Base-by-base conservation (phyloP, 2,888 invertebrate species). In the Andrena camellia region DNA sequence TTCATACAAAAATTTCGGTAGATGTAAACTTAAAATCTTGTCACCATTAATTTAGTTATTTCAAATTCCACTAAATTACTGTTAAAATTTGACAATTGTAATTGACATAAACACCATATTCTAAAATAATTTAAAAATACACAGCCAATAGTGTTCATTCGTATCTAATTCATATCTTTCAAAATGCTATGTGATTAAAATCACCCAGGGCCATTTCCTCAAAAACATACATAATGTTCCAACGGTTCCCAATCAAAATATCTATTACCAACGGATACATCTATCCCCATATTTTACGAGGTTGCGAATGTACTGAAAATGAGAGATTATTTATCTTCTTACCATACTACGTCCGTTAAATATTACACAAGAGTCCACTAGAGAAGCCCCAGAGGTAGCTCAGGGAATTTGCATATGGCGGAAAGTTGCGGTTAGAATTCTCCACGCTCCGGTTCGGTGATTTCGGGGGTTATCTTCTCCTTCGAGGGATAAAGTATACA, bases 351-450 rank as follows among this genome's bases (percentile, higher is more conserved):
- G 80, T 63, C 71, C 63, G 84, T 83, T 85, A 88, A 89, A 88
- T 90, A 83, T 90, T 84, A 81, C 86, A 83, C 86, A 70, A 84
- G 88, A 87, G 90, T 88, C 86, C 85, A 87, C 90, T 78, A 66
- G 81, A 81, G 72, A 66, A 63, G 68, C 23, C 72, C 74, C 75
- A 59, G 64, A 64, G 75, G 84, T 84, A 66, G 76, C 66, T 59
- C 72, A 42, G 83, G 54, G 86, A 90, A 90, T 90, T 90, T 90
- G 87, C 90, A 90, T 89, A 86, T 75, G 84, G 83, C 82, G 83
- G 78, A 89, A 89, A 88, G 85, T 89, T 89, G 88, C 74, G 82
- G 84, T 76, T 74, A 74, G 80, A 81, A 77, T 78, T 81, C 85
- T 81, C 80, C 48, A 20, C 66, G 72, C 70, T 73, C 62, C 76